Conservation (phyloP, 2,113 vertebrate genomes). For the Casuarius casuarius region DNA sequence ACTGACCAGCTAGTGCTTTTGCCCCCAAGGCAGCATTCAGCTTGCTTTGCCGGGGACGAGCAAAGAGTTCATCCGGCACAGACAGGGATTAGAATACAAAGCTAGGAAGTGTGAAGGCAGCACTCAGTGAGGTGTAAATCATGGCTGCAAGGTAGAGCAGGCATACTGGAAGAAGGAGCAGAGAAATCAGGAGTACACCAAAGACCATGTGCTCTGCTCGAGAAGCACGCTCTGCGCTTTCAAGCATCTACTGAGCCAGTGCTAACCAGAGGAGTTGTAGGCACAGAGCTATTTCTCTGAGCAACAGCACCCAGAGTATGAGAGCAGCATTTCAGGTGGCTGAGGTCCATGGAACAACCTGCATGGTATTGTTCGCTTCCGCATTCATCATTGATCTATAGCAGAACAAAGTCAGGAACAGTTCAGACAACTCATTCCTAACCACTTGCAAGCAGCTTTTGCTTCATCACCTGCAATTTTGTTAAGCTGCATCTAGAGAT, state of each 20-base stretch:
- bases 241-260: not conserved
- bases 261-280: not conserved
- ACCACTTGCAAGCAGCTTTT: not conserved
- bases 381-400: not conserved
- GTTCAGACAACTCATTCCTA: not conserved
- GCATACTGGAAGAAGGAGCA: not conserved
- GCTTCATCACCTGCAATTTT: not conserved
- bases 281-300: not conserved
- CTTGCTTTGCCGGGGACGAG: not conserved
- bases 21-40: not conserved
- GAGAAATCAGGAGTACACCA: not conserved
- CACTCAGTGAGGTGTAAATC: not conserved
- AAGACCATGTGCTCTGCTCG: rapidly evolving
- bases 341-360: not conserved
- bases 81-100: not conserved
- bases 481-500: not conserved
- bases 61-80: not conserved
- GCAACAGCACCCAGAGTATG: not conserved
- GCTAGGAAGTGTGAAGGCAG: not conserved
- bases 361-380: not conserved
- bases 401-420: not conserved
- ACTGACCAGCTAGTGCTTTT: not conserved
- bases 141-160: not conserved
- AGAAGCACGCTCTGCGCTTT: not conserved
- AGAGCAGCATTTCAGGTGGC: not conserved